Base-by-base conservation (phyloP, 2,113 vertebrate species). In the Aythya baeri region DNA sequence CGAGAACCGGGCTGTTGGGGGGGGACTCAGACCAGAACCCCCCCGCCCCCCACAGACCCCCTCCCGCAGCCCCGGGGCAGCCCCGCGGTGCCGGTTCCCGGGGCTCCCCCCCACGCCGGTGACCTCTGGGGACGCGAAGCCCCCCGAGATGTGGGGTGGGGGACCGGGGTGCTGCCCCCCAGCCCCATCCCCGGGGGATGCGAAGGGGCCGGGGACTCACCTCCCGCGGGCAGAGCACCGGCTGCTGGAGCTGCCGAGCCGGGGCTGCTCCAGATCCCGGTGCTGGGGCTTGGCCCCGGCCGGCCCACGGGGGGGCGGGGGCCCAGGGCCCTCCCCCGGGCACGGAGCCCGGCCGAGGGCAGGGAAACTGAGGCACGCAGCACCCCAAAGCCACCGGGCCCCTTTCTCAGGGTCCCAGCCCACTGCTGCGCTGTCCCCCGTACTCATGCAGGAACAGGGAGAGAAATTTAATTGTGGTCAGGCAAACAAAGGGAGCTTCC, bases 401-500 rank as follows among this genome's bases (percentile, higher is more conserved):
- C 0, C 13, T 43, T 1, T 10, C 13, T 16, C 2, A 1, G 11
- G 32, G 43, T 49, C 55, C n/a, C 49, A 5, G 66, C 63, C 11
- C 3, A 8, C 76, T 1, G 20, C 70, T 5, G 0, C 1, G 0
- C 11, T 41, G 31, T n/a, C 11, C 21, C 34, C 25, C 8, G 3
- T 17, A 44, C 16, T 7, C 44, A 16, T 16, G 77, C 63, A 59
- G 90, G 85, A 95, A 95, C 49, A 2, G 57, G 75, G 18, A 25
- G 83, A 21, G 57, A 79, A 25, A 63, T 9, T 10, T 86, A 10
- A 36, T 8, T 4, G n/a, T 25, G 76, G 76, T 20, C 7, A 2
- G 70, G 65, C 81, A 91, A 94, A 94, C 82, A 96, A 91, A 83
- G 27, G 83, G 38, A 95, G 72, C 72, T 91, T 93, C 96, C 94